Evolutionary conservation across 2,888 invertebrate genomes (phyloP), one percentile per base, ranked within the genome.

Genomic region (Drosophila paracracens): DNA sequence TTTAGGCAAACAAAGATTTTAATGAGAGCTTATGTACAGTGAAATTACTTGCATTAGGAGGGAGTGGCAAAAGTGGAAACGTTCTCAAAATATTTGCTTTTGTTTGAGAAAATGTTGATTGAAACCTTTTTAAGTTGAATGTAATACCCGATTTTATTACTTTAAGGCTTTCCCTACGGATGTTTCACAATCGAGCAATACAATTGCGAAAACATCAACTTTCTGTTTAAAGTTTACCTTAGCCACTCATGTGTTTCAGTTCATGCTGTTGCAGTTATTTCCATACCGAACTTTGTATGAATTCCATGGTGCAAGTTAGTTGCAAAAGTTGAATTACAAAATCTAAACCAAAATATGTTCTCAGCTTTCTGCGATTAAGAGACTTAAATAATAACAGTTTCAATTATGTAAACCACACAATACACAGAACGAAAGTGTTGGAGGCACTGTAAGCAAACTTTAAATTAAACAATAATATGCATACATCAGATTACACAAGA

Each of bases 251-350:
- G 16, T 52, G 25, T 25, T 46, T 43, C n/a, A 65, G 40, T n/a
- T 11, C 29, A 4, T 13, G 63, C 51, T 66, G 13, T n/a, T 29
- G 18, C 8, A n/a, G 11, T 18, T 35, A 36, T 52, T 25, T n/a
- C 16, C 31, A 53, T 31, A 25, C n/a, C 25, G 53, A 48, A 48
- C 21, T 67, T 64, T 53, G 54, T 27, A 67, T 65, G 31, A 54
- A 31, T 54, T 64, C 48, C n/a, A 35, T 38, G 7, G 2, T n/a
- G 25, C 53, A 65, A 36, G 48, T 54, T 48, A 27, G 53, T 25
- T 11, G 27, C 25, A 38, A 64, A 63, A 53, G 53, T 53, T 53
- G 33, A 64, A 66, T 64, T 62, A 18, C 43, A 25, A 29, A 52
- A 52, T 29, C 29, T 36, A 35, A 27, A 33, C 6, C 7, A 38